Conservation (phyloP, 2,797 vertebrate species). For the Gila robusta region DNA sequence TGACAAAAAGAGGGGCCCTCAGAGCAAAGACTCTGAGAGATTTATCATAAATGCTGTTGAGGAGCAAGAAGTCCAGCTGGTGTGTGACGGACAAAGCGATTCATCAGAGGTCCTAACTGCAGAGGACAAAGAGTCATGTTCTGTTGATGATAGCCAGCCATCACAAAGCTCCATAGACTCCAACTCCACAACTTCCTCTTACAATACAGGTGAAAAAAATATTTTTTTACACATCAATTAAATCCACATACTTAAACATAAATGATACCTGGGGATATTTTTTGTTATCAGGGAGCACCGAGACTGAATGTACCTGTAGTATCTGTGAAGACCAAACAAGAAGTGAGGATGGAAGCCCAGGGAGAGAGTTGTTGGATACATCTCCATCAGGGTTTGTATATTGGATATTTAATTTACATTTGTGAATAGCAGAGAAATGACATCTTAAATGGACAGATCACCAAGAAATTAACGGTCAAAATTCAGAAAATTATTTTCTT, state of each 20-base stretch:
- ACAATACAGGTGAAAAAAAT: constrained; percentile 47
- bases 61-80: constrained; percentile 5
- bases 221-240: background rate
- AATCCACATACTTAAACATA: background rate
- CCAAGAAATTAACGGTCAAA: background rate
- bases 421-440: background rate
- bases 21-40: constrained; percentile 9
- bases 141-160: constrained; percentile 45
- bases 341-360: constrained; percentile 61
- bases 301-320: constrained; percentile 52
- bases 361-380: constrained; percentile 42
- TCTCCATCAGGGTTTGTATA: constrained; percentile 53
- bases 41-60: constrained; percentile 20
- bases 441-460: background rate
- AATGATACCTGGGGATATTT: background rate
- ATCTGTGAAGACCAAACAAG: constrained; percentile 60
- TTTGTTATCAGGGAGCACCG: constrained; percentile 40
- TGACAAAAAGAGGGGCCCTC: constrained; percentile 23
- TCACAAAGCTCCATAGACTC: constrained; percentile 61
- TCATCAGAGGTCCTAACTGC: background rate
- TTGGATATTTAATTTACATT: background rate
- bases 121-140: background rate
- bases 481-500: background rate
- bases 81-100: constrained; percentile 17
- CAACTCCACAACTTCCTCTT: constrained; percentile 45